Base-by-base conservation (phyloP, 2,888 invertebrate genomes). In the Timandra comae region DNA sequence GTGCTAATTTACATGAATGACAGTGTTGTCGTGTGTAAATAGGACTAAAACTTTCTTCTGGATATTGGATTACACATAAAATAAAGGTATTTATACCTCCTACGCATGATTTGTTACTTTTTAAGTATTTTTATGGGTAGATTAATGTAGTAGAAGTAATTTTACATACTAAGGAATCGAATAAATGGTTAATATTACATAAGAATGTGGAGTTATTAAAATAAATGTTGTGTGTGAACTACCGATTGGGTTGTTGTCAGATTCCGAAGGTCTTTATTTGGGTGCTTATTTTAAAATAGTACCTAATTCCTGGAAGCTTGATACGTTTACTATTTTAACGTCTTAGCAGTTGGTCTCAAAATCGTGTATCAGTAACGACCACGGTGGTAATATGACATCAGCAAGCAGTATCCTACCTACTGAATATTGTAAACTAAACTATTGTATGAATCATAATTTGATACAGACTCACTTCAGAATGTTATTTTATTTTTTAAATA, bases 31-130 rank as follows among this genome's bases (percentile, higher is more conserved):
- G 63, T 76, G 84, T 78, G 75, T 80, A 77, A 79, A 78, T 66
- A 77, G 67, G 70, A 79, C 79, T 75, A 60, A 69, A 65, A 76
- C 75, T 77, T 77, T 78, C 77, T 76, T 74, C 71, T 75, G 75
- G 79, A 81, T 84, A 85, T 85, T 85, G 84, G 85, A 85, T 84
- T 84, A 84, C 85, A 84, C 73, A 68, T 73, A 74, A 77, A 79
- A 70, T 69, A 68, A 74, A 84, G 85, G 84, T 84, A 84, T 82
- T 82, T 81, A 69, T 53, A 59, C 76, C 69, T 74, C 75, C 76
- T 79, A 76, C 72, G 72, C 72, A 58, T 57, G 41, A 63, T 61
- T 64, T 63, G 46, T 56, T 54, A 41, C 33, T 38, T 49, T 53
- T 54, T 42, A 47, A 38, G 43, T 35, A 46, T 43, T 38, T 53